Conservation (phyloP, 2,888 invertebrate species). For the Amphiduros pacificus region DNA sequence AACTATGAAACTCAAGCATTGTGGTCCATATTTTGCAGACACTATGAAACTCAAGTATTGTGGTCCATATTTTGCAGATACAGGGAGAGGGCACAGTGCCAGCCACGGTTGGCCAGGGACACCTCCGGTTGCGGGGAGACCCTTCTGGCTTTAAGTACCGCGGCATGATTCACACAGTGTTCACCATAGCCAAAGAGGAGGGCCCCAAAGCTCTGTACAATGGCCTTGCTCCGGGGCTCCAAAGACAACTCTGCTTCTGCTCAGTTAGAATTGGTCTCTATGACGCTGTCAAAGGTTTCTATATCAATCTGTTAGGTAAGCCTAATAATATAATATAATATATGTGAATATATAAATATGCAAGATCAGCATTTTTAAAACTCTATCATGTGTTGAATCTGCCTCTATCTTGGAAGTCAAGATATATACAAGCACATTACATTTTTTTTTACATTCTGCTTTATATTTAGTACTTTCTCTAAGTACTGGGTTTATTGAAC, state of each 20-base stretch:
- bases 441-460: too few relatives aligned
- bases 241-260: conserved; percentile 72
- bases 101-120: background rate
- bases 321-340: too few relatives aligned
- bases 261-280: conserved; percentile 71
- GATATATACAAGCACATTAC: too few relatives aligned
- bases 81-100: conserved; percentile 62
- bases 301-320: conserved; percentile 61
- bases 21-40: conserved; percentile 57
- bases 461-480: too few relatives aligned
- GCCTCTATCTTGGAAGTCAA: too few relatives aligned
- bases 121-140: background rate
- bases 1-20: background rate
- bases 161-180: conserved; percentile 66
- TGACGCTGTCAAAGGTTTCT: conserved; percentile 68
- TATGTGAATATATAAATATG: too few relatives aligned
- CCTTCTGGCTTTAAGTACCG: conserved; percentile 53
- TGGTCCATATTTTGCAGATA: conserved; percentile 57
- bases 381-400: too few relatives aligned
- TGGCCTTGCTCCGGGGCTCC: conserved; percentile 70
- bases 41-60: conserved; percentile 32
- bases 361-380: too few relatives aligned
- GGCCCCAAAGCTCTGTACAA: conserved; percentile 69
- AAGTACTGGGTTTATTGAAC: too few relatives aligned
- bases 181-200: conserved; percentile 65